A percentile compares a stretch with the other conserved stretches of the same genome.
These are phyloP conservation scores for Deladenus siricidicola DNA, from an alignment of 2,888 invertebrate species.

Conservation along the genomic window DNA sequence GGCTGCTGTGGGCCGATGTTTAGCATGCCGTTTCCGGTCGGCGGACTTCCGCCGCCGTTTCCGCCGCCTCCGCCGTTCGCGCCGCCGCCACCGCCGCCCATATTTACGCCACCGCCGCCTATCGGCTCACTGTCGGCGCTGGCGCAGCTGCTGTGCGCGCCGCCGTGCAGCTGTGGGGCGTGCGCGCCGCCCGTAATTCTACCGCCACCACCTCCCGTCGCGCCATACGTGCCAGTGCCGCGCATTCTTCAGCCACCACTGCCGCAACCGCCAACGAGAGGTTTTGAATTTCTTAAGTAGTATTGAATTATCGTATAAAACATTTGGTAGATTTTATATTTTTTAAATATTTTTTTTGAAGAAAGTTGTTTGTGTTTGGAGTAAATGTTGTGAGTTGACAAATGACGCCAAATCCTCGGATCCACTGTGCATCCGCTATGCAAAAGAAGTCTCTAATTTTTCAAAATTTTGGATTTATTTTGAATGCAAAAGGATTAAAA, in stretches of 20 bases:
- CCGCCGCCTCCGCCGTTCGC: neutral
- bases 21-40: neutral
- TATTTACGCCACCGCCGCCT: constrained; percentile 7
- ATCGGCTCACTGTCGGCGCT: constrained; percentile 1
- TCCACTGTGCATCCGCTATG: too few relatives aligned
- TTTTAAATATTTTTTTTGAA: too few relatives aligned
- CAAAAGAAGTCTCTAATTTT: neutral
- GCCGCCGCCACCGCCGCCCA: neutral
- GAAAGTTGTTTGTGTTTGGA: too few relatives aligned
- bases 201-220: neutral
- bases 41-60: neutral
- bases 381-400: too few relatives aligned
- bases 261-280: neutral
- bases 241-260: constrained; percentile 4
- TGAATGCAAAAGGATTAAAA: too few relatives aligned
- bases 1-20: constrained; percentile 2
- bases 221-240: constrained; percentile 2
- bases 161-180: constrained; percentile 1
- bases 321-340: too few relatives aligned
- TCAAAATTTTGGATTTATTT: too few relatives aligned
- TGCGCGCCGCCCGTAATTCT: constrained; percentile 1
- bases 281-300: too few relatives aligned
- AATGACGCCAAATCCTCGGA: too few relatives aligned
- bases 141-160: constrained; percentile 4
- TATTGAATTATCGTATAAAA: too few relatives aligned